Percentiles rank a stretch among this genome's conserved stretches.
These are phyloP conservation scores for Trissolcus brochymenae DNA, from an alignment of 2,888 invertebrate species.

Conservation along the genomic window DNA sequence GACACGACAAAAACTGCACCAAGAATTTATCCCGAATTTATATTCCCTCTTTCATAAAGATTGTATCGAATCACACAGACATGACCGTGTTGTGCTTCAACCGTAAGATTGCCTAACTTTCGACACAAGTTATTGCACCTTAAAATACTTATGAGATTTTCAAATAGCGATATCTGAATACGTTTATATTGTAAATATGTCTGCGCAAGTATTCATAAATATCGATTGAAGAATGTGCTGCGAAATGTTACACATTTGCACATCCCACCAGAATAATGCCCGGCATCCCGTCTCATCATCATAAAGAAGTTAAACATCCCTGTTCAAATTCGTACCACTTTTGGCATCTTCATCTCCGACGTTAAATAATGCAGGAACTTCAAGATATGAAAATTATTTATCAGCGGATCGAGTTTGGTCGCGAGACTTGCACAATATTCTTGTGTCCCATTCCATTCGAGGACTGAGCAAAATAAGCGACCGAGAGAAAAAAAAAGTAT, in stretches of 20 bases:
- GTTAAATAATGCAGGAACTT: slow-evolving; percentile 38
- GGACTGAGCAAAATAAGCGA: slow-evolving; percentile 14
- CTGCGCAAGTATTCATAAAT: too few relatives aligned
- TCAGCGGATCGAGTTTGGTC: slow-evolving; percentile 57
- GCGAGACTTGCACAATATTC: too few relatives aligned
- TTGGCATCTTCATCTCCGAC: slow-evolving; percentile 21
- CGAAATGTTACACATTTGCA: too few relatives aligned
- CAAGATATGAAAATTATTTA: slow-evolving; percentile 47
- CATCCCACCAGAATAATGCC: not conserved
- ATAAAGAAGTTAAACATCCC: too few relatives aligned
- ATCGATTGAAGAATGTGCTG: too few relatives aligned
- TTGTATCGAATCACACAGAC: slow-evolving; percentile 59
- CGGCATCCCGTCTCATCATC: too few relatives aligned
- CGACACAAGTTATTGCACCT: slow-evolving; percentile 15
- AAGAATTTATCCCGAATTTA: slow-evolving; percentile 65
- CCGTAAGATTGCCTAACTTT: slow-evolving; percentile 27
- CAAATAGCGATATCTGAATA: not conserved
- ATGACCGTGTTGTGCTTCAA: slow-evolving; percentile 29
- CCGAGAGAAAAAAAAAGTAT: slow-evolving; percentile 11
- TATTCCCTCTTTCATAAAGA: slow-evolving; percentile 59
- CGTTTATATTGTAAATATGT: too few relatives aligned
- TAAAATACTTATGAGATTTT: slow-evolving; percentile 17
- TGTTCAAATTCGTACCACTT: slow-evolving; percentile 3
- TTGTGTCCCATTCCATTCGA: slow-evolving; percentile 59
- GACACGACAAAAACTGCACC: slow-evolving; percentile 61